Conservation (phyloP, 1,140 invertebrate species). For the Drosophila biarmipes region DNA sequence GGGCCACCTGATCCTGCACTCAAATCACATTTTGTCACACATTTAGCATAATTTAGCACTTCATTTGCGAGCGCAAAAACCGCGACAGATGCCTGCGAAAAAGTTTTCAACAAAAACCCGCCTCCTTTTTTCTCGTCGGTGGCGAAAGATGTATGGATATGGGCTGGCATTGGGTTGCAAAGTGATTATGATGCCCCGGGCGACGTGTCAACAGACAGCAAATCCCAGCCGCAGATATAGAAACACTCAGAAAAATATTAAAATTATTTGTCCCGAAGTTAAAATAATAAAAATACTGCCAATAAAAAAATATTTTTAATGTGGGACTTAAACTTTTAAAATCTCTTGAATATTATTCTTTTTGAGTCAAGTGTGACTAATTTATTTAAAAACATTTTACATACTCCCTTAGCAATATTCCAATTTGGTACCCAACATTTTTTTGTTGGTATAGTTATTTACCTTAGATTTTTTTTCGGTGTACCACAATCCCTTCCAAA, state of each 20-base stretch:
- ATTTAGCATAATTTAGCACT: constrained; percentile 81
- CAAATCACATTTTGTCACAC: constrained; percentile 70
- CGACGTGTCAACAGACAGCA: constrained; percentile 30
- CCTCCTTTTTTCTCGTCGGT: constrained; percentile 23
- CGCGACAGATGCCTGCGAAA: constrained; percentile 64
- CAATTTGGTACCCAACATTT: not conserved
- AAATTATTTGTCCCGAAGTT: not conserved
- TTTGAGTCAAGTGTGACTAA: too few species aligned
- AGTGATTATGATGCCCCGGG: constrained; percentile 61
- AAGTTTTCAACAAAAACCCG: constrained; percentile 10
- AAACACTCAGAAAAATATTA: not conserved
- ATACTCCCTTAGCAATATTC: not conserved
- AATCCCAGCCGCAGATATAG: not conserved
- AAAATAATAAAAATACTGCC: not conserved
- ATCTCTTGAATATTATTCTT: too few species aligned
- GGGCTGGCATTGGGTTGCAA: constrained; percentile 43
- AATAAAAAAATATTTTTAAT: too few species aligned
- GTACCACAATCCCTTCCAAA: constrained; percentile 6
- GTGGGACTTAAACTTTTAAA: too few species aligned
- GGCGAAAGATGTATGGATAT: constrained; percentile 30
- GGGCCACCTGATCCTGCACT: constrained; percentile 35
- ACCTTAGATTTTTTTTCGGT: not conserved
- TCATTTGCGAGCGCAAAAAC: constrained; percentile 57
- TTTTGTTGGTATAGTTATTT: not conserved
- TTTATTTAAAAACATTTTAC: not conserved